Evolutionary conservation across 2,888 invertebrate genomes (phyloP), one percentile per base, ranked within the genome.

Genomic region (Heliconius hortense): DNA sequence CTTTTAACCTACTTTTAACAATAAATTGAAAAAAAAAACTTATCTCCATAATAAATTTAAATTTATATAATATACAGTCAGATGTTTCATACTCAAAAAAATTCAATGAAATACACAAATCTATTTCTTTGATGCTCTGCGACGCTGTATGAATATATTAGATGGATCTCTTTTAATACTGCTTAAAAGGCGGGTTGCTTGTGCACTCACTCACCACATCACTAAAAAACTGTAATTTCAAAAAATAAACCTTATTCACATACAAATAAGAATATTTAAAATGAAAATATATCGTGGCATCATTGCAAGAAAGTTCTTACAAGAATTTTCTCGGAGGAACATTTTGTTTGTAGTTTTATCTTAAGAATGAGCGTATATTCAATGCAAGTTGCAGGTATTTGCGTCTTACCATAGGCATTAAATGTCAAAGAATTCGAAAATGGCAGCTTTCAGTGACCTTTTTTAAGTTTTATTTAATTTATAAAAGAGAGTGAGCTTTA

Each of bases 301-400:
- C 35, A 31, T 78, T 74, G 80, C 56, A 80, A 79, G 76, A 70
- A 70, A 66, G 71, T 76, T 67, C 77, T 76, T 76, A 70, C 72
- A 70, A 77, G 73, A 73, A 80, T 80, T 81, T 78, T 79, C 79
- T 73, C 70, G 35, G 73, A 76, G 75, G 79, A 80, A 78, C 75
- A 80, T 76, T 75, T 76, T 75, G 78, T 78, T 79, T 74, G 74
- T 76, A 68, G 73, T 72, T 77, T 79, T 76, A 79, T 79, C 77
- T 76, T 77, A 79, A 78, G 80, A 79, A 79, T 77, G 77, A 75
- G 72, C 76, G 73, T 75, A 71, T 79, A 78, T 81, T 80, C 77
- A 77, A 75, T 76, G 76, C 63, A 78, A 77, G 76, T 62, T 71
- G 71, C 28, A 74, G 75, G 77, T 73, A 78, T 78, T 78, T 72